These are phyloP conservation scores for Alauda arvensis DNA, from an alignment of 2,797 vertebrate species.

Conservation along the genomic window DNA sequence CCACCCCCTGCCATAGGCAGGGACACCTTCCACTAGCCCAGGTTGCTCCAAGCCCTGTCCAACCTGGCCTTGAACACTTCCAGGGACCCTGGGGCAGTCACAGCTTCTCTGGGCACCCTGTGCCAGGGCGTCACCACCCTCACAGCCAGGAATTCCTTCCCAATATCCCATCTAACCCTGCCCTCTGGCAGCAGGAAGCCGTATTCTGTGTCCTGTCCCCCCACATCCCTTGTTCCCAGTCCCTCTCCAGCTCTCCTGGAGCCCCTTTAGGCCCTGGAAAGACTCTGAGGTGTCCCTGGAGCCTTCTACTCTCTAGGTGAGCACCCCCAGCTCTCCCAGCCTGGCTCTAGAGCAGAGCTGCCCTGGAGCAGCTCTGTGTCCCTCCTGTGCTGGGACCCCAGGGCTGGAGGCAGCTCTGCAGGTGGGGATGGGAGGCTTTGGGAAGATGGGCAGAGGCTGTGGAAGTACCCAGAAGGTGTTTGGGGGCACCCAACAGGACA, in stretches of 20 bases:
- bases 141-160: not conserved
- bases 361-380: not conserved
- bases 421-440: not conserved
- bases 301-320: not conserved
- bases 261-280: not conserved
- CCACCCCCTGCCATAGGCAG: too few species aligned
- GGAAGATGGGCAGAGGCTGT: not conserved
- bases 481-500: not conserved
- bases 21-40: not conserved
- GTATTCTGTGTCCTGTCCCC: not conserved
- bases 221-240: not conserved
- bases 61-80: not conserved
- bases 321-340: not conserved
- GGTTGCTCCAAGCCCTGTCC: not conserved
- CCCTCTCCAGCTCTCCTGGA: not conserved
- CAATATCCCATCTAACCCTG: rapidly evolving
- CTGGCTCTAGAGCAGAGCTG: not conserved
- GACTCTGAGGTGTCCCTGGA: not conserved
- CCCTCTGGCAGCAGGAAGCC: not conserved
- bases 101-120: not conserved
- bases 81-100: not conserved
- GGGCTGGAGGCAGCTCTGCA: not conserved
- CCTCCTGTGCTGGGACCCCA: not conserved
- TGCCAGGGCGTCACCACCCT: not conserved
- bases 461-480: not conserved